A percentile compares a stretch with the other conserved stretches of the same genome.
phyloP scores from a whole-genome alignment of 2,113 vertebrate species.

The Cariama cristata region DNA sequence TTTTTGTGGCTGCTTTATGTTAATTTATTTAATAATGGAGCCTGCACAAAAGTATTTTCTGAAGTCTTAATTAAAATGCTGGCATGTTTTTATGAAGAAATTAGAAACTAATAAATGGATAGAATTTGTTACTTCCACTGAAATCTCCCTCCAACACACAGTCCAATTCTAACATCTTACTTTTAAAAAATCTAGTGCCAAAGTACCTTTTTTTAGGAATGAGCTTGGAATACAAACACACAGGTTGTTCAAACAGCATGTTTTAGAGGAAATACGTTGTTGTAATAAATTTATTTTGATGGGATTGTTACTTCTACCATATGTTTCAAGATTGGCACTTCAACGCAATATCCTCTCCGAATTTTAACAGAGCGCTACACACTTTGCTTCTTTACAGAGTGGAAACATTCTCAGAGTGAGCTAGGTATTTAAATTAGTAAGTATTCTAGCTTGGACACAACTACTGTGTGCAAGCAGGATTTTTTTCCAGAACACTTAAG shows the following conservation, averaged over 20 bases:
- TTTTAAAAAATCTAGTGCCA: not conserved
- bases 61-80: not conserved
- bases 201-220: not conserved
- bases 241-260: not conserved
- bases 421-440: not conserved
- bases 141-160: not conserved
- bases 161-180: not conserved
- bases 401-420: not conserved
- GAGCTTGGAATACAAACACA: not conserved
- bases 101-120: not conserved
- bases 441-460: not conserved
- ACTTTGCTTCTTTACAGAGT: not conserved
- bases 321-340: not conserved
- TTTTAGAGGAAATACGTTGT: not conserved
- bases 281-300: not conserved
- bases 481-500: not conserved
- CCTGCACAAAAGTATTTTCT: not conserved
- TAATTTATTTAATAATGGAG: not conserved
- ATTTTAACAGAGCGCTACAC: not conserved
- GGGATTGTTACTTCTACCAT: not conserved
- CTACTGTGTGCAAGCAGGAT: not conserved
- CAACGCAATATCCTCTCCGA: not conserved
- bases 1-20: not conserved
- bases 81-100: not conserved
- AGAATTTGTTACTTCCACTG: not conserved